Conservation (phyloP, 37 sponge, comb jelly and placozoan genomes). For the Dysidea cf. avara region DNA sequence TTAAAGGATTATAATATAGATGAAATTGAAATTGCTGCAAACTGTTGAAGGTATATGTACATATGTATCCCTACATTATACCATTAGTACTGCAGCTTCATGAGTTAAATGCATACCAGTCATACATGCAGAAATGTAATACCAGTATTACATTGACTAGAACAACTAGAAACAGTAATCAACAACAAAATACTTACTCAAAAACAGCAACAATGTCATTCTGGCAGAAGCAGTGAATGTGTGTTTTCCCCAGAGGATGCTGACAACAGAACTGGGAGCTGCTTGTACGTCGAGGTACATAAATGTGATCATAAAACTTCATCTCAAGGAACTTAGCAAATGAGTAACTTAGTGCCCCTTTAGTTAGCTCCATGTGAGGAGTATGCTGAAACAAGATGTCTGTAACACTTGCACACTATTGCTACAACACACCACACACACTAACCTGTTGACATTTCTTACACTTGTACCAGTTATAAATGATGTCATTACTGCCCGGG, state of each 20-base stretch:
- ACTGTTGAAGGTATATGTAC: too few relatives aligned
- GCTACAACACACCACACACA: too few relatives aligned
- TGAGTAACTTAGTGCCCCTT: slow-evolving; percentile 76
- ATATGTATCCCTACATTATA: too few relatives aligned
- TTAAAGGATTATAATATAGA: too few relatives aligned
- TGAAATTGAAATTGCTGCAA: too few relatives aligned
- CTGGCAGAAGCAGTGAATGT: slow-evolving; percentile 84
- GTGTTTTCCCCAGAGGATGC: slow-evolving; percentile 74
- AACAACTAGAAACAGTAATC: too few relatives aligned
- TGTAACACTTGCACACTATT: too few relatives aligned
- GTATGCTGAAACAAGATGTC: slow-evolving; percentile 33
- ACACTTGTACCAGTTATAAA: slow-evolving; percentile 79
- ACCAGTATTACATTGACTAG: neutral
- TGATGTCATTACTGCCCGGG: slow-evolving; percentile 45
- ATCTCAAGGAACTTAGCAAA: slow-evolving; percentile 96
- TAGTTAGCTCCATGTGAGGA: slow-evolving; percentile 52
- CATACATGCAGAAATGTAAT: too few relatives aligned
- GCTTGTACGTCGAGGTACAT: slow-evolving; percentile 28
- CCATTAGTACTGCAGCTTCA: too few relatives aligned
- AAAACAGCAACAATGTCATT: slow-evolving; percentile 70
- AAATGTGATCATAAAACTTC: slow-evolving; percentile 75
- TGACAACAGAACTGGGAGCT: slow-evolving; percentile 31
- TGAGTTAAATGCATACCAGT: too few relatives aligned
- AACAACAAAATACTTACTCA: slow-evolving; percentile 72
- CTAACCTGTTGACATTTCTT: slow-evolving; percentile 52